A percentile compares a stretch with the other conserved stretches of the same genome.
These are phyloP conservation scores for Dryobota labecula DNA, from an alignment of 2,888 invertebrate genomes.

Conservation along the genomic window DNA sequence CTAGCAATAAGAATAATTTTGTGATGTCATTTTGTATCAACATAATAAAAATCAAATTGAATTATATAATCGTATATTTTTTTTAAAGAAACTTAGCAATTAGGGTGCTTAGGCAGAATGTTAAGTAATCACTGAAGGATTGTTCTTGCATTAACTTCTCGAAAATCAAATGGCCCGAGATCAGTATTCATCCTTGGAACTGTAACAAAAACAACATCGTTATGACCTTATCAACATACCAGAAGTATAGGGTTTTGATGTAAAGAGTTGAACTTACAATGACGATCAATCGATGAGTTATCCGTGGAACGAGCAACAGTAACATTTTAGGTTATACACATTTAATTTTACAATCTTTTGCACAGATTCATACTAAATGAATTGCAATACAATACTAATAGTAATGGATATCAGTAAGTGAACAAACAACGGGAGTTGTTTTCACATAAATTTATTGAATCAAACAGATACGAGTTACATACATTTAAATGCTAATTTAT, in stretches of 20 bases:
- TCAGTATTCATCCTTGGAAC: slow-evolving; percentile 81
- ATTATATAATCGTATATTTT: slow-evolving; percentile 79
- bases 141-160: slow-evolving; percentile 85
- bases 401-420: slow-evolving; percentile 59
- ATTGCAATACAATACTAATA: slow-evolving; percentile 48
- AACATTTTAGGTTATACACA: slow-evolving; percentile 64
- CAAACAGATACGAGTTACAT: slow-evolving; percentile 62
- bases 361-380: slow-evolving; percentile 42
- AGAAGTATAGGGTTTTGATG: slow-evolving; percentile 48
- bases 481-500: slow-evolving; percentile 59
- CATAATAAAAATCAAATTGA: slow-evolving; percentile 70
- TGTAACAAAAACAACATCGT: slow-evolving; percentile 76
- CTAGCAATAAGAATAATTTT: slow-evolving; percentile 68
- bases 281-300: slow-evolving; percentile 54
- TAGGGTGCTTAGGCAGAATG: slow-evolving; percentile 89
- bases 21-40: slow-evolving; percentile 61
- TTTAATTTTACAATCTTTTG: slow-evolving; percentile 44
- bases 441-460: slow-evolving; percentile 64
- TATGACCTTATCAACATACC: slow-evolving; percentile 39
- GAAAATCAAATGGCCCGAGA: slow-evolving; percentile 79
- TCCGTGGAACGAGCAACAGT: slow-evolving; percentile 57
- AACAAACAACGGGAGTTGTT: slow-evolving; percentile 59
- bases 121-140: slow-evolving; percentile 89
- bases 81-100: slow-evolving; percentile 85
- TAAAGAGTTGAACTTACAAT: slow-evolving; percentile 59